Evolutionary conservation across 2,797 vertebrate genomes (phyloP).

Genomic region (Huso huso): DNA sequence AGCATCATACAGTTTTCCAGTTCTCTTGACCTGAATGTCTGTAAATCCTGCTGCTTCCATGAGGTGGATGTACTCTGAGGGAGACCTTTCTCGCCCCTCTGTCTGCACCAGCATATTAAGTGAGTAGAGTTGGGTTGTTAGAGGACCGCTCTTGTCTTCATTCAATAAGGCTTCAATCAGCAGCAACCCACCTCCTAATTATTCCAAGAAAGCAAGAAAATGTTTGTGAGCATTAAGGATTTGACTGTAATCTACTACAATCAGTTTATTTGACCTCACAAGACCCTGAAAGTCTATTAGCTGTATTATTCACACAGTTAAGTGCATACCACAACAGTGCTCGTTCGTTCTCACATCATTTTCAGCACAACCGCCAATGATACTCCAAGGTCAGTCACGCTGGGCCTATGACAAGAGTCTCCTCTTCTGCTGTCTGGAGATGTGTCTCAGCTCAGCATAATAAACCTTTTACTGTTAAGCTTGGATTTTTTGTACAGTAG

Average conservation of each 20-base stretch:
- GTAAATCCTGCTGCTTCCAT: constrained; percentile 62
- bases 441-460: neutral
- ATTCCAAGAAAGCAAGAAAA: neutral
- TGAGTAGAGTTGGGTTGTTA: constrained; percentile 70
- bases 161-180: constrained; percentile 48
- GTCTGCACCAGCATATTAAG: constrained; percentile 84
- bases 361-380: no score
- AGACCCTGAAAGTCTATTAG: neutral
- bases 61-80: constrained; percentile 55
- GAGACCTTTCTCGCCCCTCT: constrained; percentile 69
- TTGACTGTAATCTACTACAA: neutral
- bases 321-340: neutral
- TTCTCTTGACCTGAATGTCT: constrained; percentile 49
- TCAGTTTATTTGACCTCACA: neutral
- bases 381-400: neutral
- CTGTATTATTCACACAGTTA: neutral
- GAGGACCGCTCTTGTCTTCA: constrained; percentile 58
- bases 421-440: neutral
- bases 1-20: constrained; percentile 70
- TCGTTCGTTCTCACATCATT: neutral
- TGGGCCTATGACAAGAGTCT: neutral
- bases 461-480: neutral
- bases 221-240: neutral
- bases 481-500: no score
- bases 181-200: constrained; percentile 47